Evolutionary conservation across 2,113 vertebrate species (phyloP), one percentile per base, ranked within the genome.

Genomic region (Actenoides hombroni): DNA sequence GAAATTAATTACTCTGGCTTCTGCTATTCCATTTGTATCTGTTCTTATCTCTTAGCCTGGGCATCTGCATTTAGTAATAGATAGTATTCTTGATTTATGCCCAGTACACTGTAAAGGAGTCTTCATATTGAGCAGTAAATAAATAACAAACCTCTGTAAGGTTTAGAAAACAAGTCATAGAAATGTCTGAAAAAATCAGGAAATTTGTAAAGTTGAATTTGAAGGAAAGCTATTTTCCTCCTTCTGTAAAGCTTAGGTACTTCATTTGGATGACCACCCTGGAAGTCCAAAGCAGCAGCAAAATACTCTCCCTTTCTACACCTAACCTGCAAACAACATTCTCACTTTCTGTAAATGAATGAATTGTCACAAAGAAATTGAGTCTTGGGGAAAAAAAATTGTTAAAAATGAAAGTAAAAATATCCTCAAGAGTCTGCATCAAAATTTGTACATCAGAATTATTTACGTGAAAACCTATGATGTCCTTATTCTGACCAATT

Each of bases 341-440:
- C 16, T 56, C 0, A 0, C 5, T 74, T 86, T 60, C 11, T 54
- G 9, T n/a, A 49, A 49, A 40, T 57, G 8, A 81, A 4, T 15
- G 8, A 53, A 37, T 29, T 78, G 17, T 28, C 6, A 40, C 5
- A 67, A 54, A 88, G n/a, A 53, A 79, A 77, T 25, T 6, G 9
- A 59, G 31, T 65, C 28, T 64, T 59, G 16, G 8, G 33, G 19
- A 7, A 5, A 6, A 75, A 79, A 64, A 5, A 5, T 39, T 39
- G 7, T 37, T 86, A 15, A 82, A 57, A 86, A 70, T 44, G 0
- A 39, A 60, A 77, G 6, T 39, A 11, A 68, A 86, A 64, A 59
- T 44, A 16, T 37, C 8, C 19, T 57, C 10, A 8, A 37, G 16
- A 37, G 9, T 54, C 28, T 68, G 16, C 37, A 42, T 81, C 26